Evolutionary conservation across 1,140 invertebrate species (phyloP), one percentile per base, ranked within the genome.

Genomic region (Polypedilum pembai): DNA sequence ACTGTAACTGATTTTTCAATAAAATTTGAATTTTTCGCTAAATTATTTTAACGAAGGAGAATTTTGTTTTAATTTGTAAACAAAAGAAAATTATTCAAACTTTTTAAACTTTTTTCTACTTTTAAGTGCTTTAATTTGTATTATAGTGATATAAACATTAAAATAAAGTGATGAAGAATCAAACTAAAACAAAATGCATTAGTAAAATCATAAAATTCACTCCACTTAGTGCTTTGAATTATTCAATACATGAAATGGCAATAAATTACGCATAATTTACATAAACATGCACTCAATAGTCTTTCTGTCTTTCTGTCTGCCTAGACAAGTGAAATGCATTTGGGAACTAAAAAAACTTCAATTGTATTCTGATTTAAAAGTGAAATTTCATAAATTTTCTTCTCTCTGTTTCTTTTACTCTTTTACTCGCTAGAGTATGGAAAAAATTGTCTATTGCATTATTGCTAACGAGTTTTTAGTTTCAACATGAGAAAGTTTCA

Each of bases 311-410:
- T 8, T 15, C 15, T 4, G 12, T n/a, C 3, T 56, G 45, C n/a
- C 45, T 56, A 56, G 24, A 56, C 45, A 56, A 56, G 12, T 56
- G n/a, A 56, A n/a, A n/a, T 56, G 12, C n/a, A n/a, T n/a, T 56
- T 56, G n/a, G 45, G 12, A 56, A 56, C 45, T 56, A 33, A 33
- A 33, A n/a, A 33, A 33, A 33, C 24, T n/a, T 15, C 45, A 4
- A 56, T 56, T 56, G 45, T 56, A 56, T 56, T 56, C 45, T 56
- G 45, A 56, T 56, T 56, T 56, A 56, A 56, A 56, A 56, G 45
- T 56, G 45, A 56, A 56, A 56, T 56, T 56, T 15, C 45, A 56
- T 56, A 56, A 56, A 56, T 56, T 56, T 56, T 56, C n/a, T n/a
- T 56, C 45, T n/a, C 45, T n/a, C 45, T 12, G 4, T 4, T 56